phyloP scores from a whole-genome alignment of 2,113 vertebrate genomes.

The Mustela lutreola region DNA sequence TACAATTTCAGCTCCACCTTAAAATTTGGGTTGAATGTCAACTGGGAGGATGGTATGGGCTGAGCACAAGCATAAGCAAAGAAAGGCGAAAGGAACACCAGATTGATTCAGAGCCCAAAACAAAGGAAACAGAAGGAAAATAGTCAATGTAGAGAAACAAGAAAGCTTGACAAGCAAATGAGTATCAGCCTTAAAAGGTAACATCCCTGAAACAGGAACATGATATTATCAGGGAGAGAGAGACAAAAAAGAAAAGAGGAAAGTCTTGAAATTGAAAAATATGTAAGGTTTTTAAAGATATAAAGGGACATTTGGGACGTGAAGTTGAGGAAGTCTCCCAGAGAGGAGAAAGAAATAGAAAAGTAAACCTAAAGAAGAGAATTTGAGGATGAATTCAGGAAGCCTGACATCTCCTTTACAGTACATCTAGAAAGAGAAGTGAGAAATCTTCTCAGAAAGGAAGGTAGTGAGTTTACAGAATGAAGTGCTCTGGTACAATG shows the following conservation, averaged over 20 bases:
- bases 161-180: slow-evolving; percentile 8
- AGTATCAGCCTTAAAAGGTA: background rate
- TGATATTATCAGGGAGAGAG: background rate
- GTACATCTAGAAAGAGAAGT: slow-evolving; percentile 41
- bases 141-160: background rate
- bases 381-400: background rate
- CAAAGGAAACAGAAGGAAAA: background rate
- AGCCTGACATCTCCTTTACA: background rate
- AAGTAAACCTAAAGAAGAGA: background rate
- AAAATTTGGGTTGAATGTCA: background rate
- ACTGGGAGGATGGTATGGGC: background rate
- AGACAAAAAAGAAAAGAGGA: background rate
- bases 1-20: background rate
- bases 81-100: background rate
- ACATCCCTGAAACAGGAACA: background rate
- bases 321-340: slow-evolving; percentile 13
- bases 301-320: background rate
- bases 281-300: background rate
- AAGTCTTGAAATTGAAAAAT: background rate
- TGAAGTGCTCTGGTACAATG: background rate
- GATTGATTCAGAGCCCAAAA: background rate
- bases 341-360: background rate
- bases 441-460: background rate
- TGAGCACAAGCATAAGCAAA: background rate
- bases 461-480: background rate